Percentiles rank a stretch among this genome's conserved stretches.
Evolutionary conservation across 1,140 invertebrate species (phyloP).

Genomic region (Pseudomyrmex pallidus): DNA sequence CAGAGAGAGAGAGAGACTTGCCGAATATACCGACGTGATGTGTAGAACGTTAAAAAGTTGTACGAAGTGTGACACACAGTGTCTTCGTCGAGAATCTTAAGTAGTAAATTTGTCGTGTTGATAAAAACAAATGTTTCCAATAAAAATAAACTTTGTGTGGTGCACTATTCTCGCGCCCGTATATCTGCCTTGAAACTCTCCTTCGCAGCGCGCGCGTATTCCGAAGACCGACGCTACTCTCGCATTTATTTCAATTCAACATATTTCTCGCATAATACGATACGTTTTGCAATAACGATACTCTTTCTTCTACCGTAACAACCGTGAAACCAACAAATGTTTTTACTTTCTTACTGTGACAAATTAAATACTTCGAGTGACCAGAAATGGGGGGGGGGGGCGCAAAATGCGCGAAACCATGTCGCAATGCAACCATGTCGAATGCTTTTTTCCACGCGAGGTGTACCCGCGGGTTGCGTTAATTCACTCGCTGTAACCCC

Average conservation of each 20-base stretch:
- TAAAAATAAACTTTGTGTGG: neutral
- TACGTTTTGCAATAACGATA: slow-evolving; percentile 4
- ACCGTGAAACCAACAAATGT: no score
- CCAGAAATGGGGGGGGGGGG: no score
- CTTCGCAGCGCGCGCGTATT: neutral
- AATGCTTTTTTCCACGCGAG: neutral
- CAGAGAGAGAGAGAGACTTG: no score
- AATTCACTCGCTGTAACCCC: slow-evolving; percentile 39
- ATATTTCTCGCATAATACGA: neutral
- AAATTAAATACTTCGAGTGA: slow-evolving; percentile 36
- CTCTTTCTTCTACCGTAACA: slow-evolving; percentile 6
- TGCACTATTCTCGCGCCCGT: neutral
- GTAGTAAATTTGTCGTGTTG: neutral
- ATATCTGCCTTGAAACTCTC: neutral
- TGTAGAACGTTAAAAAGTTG: neutral
- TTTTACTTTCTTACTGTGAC: slow-evolving; percentile 14
- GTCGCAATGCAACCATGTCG: slow-evolving; percentile 14
- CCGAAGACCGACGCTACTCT: neutral
- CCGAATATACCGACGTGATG: neutral
- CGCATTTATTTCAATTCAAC: no score
- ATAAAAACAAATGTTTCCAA: neutral
- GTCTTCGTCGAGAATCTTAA: no score
- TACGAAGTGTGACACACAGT: neutral
- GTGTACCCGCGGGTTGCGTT: neutral
- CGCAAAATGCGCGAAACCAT: slow-evolving; percentile 47